A percentile compares a stretch with the other conserved stretches of the same genome.
Evolutionary conservation across 2,113 vertebrate genomes (phyloP).

Genomic region (Prunella fulvescens): DNA sequence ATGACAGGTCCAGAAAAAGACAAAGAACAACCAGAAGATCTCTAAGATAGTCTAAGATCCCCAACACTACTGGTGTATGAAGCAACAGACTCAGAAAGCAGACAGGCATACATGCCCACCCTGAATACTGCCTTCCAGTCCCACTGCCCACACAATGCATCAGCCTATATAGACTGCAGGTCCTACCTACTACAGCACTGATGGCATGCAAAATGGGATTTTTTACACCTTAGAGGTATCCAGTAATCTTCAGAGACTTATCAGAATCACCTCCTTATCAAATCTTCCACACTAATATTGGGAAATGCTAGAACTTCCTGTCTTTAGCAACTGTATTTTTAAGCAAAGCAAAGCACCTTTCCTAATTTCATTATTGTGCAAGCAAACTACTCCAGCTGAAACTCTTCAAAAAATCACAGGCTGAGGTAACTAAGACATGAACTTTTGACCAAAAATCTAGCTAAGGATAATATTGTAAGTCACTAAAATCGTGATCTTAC

Average conservation of each 20-base stretch:
- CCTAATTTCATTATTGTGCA: not conserved
- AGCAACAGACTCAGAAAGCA: not conserved
- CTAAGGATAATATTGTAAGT: not conserved
- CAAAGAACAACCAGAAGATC: not conserved
- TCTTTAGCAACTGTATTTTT: not conserved
- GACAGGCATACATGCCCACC: fast-evolving
- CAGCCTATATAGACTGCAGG: not conserved
- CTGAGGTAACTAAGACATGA: not conserved
- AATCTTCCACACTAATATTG: not conserved
- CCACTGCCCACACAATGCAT: not conserved
- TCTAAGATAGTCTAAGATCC: not conserved
- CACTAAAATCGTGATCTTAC: not conserved
- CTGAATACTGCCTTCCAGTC: not conserved
- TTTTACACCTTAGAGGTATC: not conserved
- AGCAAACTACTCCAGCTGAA: not conserved
- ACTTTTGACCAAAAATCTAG: not conserved
- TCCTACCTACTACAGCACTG: not conserved
- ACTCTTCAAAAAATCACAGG: not conserved
- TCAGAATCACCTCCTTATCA: not conserved
- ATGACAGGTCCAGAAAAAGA: not conserved
- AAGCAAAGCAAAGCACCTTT: not conserved
- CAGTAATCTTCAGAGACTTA: not conserved
- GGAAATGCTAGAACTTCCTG: not conserved
- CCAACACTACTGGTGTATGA: not conserved
- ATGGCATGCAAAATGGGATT: fast-evolving